Percentiles rank a stretch among this genome's conserved stretches.
These are phyloP conservation scores for Drosophila emarginata DNA, from an alignment of 2,888 invertebrate species.

Conservation along the genomic window DNA sequence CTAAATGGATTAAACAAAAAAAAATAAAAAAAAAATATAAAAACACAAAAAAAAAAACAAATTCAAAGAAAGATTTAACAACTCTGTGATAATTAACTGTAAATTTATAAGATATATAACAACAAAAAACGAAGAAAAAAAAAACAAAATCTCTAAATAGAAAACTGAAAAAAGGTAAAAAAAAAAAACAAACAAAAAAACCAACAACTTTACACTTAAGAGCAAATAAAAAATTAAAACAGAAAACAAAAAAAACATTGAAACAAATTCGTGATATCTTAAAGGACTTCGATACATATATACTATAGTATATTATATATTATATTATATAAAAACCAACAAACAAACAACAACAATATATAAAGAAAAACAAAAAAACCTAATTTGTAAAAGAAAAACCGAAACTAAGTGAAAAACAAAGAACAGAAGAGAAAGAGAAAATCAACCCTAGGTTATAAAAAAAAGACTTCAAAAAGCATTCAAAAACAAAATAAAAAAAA, in stretches of 20 bases:
- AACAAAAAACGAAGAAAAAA: conserved; percentile 60
- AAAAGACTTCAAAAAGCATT: conserved; percentile 79
- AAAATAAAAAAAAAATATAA: conserved; percentile 51
- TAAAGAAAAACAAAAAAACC: conserved; percentile 62
- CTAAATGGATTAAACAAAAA: conserved; percentile 69
- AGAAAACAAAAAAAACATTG: conserved; percentile 82
- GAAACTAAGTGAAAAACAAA: conserved; percentile 62
- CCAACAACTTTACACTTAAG: conserved; percentile 73
- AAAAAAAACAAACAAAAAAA: conserved; percentile 66
- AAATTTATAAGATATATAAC: conserved; percentile 81
- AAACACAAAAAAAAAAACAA: conserved; percentile 73
- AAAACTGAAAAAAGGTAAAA: conserved; percentile 59
- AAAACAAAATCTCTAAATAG: conserved; percentile 71
- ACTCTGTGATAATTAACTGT: conserved; percentile 83
- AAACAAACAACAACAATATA: conserved; percentile 7
- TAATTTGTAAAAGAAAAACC: conserved; percentile 68
- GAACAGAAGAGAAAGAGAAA: conserved; percentile 41
- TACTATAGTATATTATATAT: conserved; percentile 82
- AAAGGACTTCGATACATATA: conserved; percentile 83
- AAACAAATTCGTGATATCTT: conserved; percentile 83
- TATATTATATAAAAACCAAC: conserved; percentile 66
- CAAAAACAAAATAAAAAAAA: no score
- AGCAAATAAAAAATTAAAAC: conserved; percentile 70
- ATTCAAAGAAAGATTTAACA: conserved; percentile 83
- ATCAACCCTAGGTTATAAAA: conserved; percentile 74